Evolutionary conservation across 2,888 invertebrate genomes (phyloP), one percentile per base, ranked within the genome.

Genomic region (Microctonus hyperodae): DNA sequence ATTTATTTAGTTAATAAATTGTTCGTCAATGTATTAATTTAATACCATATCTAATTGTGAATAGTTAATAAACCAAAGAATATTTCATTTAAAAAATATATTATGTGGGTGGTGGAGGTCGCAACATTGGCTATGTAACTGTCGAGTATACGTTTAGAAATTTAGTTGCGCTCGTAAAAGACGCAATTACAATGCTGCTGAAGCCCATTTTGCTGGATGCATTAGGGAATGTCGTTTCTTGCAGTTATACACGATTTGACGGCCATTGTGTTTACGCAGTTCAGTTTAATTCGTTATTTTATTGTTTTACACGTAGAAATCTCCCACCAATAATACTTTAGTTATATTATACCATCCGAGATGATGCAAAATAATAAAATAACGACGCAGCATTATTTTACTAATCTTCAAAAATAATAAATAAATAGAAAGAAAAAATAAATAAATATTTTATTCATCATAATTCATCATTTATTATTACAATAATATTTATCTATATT

Each of bases 151-250:
- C 73, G 71, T 69, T 71, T 70, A 73, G 75, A 73, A 75, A 78
- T 75, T 79, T 78, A 77, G 77, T 74, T 76, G 73, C 78, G 78
- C 77, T 78, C 78, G 75, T 80, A 79, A 79, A 79, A 77, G 74
- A 71, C 69, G 75, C 76, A 78, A 78, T 79, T 79, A 79, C 77
- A 75, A 71, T 63, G 71, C 44, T 65, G 69, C 72, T 69, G 69
- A 59, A 73, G 72, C 73, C 70, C 72, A 72, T 73, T 44, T 70
- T 69, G 65, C 59, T 55, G 69, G 57, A 65, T 70, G 68, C 70
- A 74, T 73, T 73, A 72, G 72, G 73, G 71, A 69, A 71, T 69
- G 60, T 56, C 62, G 31, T 62, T 75, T 73, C 72, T 71, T 72
- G 72, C 70, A 71, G 75, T 77, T 76, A 44, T 44, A 73, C 73